Conservation (phyloP, 1,140 invertebrate species). For the Anastatus disparis region DNA sequence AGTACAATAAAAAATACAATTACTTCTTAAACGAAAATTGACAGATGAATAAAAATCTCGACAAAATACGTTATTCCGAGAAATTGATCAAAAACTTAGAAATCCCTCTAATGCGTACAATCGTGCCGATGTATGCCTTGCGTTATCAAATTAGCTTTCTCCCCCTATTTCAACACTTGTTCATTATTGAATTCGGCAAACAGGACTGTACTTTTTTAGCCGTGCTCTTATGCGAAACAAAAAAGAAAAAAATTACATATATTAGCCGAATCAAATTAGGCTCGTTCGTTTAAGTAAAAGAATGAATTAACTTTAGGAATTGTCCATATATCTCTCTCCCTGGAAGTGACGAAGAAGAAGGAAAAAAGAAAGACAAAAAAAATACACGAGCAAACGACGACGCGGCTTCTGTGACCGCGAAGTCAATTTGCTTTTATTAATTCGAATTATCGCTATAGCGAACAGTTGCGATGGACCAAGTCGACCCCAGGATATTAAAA, state of each 20-base stretch:
- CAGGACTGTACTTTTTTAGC: background rate
- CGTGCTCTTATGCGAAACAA: background rate
- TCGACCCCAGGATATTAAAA: slow-evolving; percentile 66
- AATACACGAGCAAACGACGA: too few species aligned
- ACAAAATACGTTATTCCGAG: background rate
- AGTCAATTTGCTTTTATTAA: slow-evolving; percentile 65
- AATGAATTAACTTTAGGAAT: slow-evolving; percentile 34
- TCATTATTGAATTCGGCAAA: slow-evolving; percentile 20
- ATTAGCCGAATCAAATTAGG: slow-evolving; percentile 21
- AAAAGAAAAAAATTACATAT: too few species aligned
- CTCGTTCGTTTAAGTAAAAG: background rate
- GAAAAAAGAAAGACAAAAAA: too few species aligned
- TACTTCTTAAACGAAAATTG: too few species aligned
- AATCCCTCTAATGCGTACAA: too few species aligned
- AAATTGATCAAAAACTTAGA: too few species aligned
- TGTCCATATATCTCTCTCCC: slow-evolving; percentile 4
- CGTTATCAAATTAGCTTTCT: slow-evolving; percentile 9
- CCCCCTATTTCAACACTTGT: slow-evolving; percentile 5
- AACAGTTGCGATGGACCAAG: slow-evolving; percentile 48
- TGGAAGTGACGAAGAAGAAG: slow-evolving; percentile 38
- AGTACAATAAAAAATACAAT: too few species aligned
- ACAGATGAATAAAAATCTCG: too few species aligned
- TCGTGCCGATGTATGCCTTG: background rate
- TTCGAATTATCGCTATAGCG: slow-evolving; percentile 64
- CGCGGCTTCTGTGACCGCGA: slow-evolving; percentile 30